Evolutionary conservation across 2,797 vertebrate genomes (phyloP).

Genomic region (Chromobotia macracanthus): DNA sequence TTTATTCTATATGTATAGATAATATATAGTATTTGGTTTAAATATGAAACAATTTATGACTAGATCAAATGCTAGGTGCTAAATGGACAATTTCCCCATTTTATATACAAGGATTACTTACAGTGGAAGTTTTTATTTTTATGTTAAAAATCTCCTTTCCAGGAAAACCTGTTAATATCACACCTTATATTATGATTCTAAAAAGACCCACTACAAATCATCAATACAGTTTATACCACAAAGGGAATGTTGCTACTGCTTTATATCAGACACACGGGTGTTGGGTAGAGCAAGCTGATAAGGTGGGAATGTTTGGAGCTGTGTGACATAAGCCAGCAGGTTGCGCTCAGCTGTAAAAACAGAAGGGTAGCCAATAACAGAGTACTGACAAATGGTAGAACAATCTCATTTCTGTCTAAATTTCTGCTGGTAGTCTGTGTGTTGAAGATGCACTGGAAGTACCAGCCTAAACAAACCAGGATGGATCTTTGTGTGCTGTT

Average conservation of each 20-base stretch:
- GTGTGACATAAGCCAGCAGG: slow-evolving; percentile 35
- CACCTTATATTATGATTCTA: too few species aligned
- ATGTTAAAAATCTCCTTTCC: too few species aligned
- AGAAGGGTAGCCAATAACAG: background rate
- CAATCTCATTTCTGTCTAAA: background rate
- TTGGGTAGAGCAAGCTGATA: slow-evolving; percentile 8
- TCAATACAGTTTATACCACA: background rate
- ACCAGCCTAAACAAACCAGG: background rate
- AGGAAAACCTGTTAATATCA: too few species aligned
- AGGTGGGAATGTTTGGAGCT: slow-evolving; percentile 30
- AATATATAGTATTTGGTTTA: too few species aligned
- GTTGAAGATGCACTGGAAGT: slow-evolving; percentile 7
- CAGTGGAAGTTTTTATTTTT: too few species aligned
- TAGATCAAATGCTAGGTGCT: too few species aligned
- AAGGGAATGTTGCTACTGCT: slow-evolving; percentile 18
- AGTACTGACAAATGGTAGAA: slow-evolving; percentile 1
- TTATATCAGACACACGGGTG: background rate
- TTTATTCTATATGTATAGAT: background rate
- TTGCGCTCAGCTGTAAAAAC: slow-evolving; percentile 32
- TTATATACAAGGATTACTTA: too few species aligned
- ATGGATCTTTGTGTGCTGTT: slow-evolving; percentile 50
- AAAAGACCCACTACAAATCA: background rate
- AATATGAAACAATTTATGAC: too few species aligned
- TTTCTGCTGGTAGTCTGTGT: background rate
- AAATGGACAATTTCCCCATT: too few species aligned